These are phyloP conservation scores for Dryoscopus gambensis DNA, from an alignment of 2,113 vertebrate genomes.

Conservation along the genomic window DNA sequence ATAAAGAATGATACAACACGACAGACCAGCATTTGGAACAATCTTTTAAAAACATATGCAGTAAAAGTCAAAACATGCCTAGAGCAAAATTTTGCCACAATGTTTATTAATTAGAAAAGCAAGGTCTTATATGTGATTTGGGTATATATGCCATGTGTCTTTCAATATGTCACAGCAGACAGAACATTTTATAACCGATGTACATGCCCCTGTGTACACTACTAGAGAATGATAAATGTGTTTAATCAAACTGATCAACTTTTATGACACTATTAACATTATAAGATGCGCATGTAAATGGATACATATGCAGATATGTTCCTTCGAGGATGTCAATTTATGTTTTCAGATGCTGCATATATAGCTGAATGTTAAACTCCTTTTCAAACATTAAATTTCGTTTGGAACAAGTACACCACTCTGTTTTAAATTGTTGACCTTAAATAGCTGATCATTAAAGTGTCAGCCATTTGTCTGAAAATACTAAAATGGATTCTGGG, in stretches of 20 bases:
- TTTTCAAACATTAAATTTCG: constrained; percentile 24
- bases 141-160: constrained; percentile 3
- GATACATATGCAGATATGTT: not conserved
- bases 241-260: not conserved
- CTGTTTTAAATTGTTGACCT: constrained; percentile 28
- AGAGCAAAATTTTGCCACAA: not conserved
- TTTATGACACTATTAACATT: not conserved
- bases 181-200: not conserved
- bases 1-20: not conserved
- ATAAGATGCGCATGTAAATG: not conserved
- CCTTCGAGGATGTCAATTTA: not conserved
- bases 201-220: not conserved
- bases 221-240: not conserved
- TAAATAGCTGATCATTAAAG: constrained; percentile 27
- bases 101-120: constrained; percentile 40
- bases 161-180: constrained; percentile 22
- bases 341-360: not conserved
- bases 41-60: constrained; percentile 1
- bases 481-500: constrained; percentile 34
- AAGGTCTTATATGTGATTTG: not conserved
- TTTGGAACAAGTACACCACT: not conserved
- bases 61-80: constrained; percentile 27
- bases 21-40: constrained; percentile 8
- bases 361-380: not conserved
- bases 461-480: constrained; percentile 39